These are phyloP conservation scores for Solenopsis fugax DNA, from an alignment of 1,140 invertebrate genomes.

Conservation along the genomic window DNA sequence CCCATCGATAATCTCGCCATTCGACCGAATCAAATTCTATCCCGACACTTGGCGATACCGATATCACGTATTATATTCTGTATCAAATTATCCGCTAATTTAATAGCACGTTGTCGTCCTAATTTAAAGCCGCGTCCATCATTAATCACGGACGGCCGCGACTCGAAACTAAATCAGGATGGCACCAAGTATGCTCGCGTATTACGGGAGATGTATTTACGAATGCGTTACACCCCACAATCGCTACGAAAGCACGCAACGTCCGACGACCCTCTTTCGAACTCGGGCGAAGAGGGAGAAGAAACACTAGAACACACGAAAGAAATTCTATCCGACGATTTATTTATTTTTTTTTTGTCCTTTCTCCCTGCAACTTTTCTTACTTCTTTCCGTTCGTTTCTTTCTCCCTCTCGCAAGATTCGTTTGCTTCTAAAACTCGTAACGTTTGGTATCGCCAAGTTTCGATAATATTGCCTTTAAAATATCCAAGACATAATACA, in stretches of 20 bases:
- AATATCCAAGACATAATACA: slow-evolving; percentile 17
- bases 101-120: slow-evolving; percentile 61
- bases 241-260: slow-evolving; percentile 25
- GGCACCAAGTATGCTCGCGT: slow-evolving; percentile 21
- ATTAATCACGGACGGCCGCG: slow-evolving; percentile 55
- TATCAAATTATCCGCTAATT: slow-evolving; percentile 64
- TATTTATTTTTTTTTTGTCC: neutral
- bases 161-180: slow-evolving; percentile 51
- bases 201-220: slow-evolving; percentile 17
- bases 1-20: slow-evolving; percentile 59
- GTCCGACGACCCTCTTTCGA: slow-evolving; percentile 27
- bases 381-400: neutral
- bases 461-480: neutral
- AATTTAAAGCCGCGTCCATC: slow-evolving; percentile 62
- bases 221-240: slow-evolving; percentile 15
- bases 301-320: slow-evolving; percentile 6
- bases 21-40: slow-evolving; percentile 62
- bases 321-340: slow-evolving; percentile 23
- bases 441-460: slow-evolving; percentile 46
- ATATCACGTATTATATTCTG: slow-evolving; percentile 62
- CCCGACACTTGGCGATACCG: slow-evolving; percentile 61
- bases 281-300: slow-evolving; percentile 16
- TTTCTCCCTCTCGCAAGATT: neutral
- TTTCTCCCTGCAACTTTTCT: neutral
- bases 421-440: neutral